Percentiles rank a stretch among this genome's conserved stretches.
Evolutionary conservation across 2,113 vertebrate genomes (phyloP).

Genomic region (Dicerorhinus sumatrensis): DNA sequence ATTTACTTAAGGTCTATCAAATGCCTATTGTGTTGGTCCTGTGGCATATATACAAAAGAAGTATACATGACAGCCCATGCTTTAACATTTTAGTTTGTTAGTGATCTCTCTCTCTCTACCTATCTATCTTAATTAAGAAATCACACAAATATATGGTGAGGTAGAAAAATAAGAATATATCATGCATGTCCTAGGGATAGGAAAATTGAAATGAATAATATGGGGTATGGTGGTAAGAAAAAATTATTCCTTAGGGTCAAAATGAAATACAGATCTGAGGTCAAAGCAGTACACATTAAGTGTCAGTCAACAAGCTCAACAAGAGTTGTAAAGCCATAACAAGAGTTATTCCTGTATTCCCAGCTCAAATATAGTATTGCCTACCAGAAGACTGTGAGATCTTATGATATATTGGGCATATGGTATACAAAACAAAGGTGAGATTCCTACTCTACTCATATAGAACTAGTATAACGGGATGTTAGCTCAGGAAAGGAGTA

Average conservation of each 20-base stretch:
- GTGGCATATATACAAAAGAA: background rate
- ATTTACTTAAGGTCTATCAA: background rate
- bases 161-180: background rate
- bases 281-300: background rate
- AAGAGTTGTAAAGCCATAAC: background rate
- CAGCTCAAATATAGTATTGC: background rate
- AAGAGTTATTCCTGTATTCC: background rate
- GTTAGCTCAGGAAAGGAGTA: background rate
- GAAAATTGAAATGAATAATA: background rate
- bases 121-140: background rate
- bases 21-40: background rate
- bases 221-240: background rate
- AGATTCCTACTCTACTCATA: background rate
- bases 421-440: background rate
- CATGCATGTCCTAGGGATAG: background rate
- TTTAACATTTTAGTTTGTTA: conserved; percentile 37
- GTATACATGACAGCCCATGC: background rate
- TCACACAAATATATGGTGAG: background rate
- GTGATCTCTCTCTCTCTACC: background rate
- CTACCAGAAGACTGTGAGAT: background rate
- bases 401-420: background rate
- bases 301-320: background rate
- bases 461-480: background rate
- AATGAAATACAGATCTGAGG: background rate
- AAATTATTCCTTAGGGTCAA: conserved; percentile 2